These are phyloP conservation scores for Astyanax mexicanus DNA, from an alignment of 2,797 vertebrate genomes.

Conservation along the genomic window DNA sequence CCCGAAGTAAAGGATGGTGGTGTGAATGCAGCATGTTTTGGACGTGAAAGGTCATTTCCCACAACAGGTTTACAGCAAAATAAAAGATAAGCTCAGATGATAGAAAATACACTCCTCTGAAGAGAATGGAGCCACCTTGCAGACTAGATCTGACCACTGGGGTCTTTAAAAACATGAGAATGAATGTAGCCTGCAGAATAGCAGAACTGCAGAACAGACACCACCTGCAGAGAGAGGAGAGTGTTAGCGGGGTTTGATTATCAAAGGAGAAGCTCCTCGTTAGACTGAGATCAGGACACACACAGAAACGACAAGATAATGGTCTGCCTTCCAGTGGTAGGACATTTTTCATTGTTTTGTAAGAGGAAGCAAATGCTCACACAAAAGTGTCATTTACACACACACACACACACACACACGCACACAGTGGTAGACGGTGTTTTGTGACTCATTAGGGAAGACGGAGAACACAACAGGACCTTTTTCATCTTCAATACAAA, in stretches of 20 bases:
- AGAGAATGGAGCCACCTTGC: not conserved
- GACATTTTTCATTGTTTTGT: not conserved
- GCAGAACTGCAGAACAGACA: not conserved
- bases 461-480: constrained; percentile 57
- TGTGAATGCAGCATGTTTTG: not conserved
- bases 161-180: not conserved
- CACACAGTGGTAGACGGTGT: not conserved
- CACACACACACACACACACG: not conserved
- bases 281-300: not conserved
- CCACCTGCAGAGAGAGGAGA: not conserved
- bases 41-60: not conserved
- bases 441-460: constrained; percentile 50
- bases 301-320: not conserved
- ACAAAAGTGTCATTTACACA: constrained; percentile 7
- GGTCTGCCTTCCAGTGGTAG: not conserved
- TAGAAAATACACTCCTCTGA: not conserved
- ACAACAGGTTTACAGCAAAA: not conserved
- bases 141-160: not conserved
- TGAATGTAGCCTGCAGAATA: not conserved
- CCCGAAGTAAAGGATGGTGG: too few relatives aligned
- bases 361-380: not conserved
- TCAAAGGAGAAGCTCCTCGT: not conserved
- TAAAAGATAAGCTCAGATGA: not conserved
- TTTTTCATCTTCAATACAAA: constrained; percentile 61
- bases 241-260: not conserved